These are phyloP conservation scores for Podilymbus podiceps DNA, from an alignment of 2,113 vertebrate species.

Conservation along the genomic window DNA sequence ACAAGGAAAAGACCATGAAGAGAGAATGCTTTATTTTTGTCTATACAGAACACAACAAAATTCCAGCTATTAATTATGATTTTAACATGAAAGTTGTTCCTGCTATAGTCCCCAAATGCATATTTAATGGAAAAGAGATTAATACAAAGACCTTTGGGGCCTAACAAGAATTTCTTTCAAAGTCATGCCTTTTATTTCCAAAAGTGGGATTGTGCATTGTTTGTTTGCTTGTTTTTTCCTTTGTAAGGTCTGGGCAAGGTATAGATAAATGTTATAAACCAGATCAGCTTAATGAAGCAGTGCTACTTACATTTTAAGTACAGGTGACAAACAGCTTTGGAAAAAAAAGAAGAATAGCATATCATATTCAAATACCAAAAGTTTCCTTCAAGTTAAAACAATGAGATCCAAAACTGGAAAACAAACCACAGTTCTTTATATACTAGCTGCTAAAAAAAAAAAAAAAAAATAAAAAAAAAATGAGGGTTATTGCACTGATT, in stretches of 20 bases:
- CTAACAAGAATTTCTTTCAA: neutral
- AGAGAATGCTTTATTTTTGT: neutral
- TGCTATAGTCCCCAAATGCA: neutral
- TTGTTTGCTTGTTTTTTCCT: neutral
- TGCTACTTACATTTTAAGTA: neutral
- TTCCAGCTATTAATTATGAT: neutral
- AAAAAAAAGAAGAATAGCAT: neutral
- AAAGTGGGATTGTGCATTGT: accelerated
- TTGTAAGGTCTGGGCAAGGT: neutral
- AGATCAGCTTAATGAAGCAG: neutral
- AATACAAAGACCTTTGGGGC: neutral
- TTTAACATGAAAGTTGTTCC: neutral
- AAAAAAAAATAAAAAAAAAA: neutral
- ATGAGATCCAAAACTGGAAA: neutral
- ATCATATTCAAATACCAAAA: neutral
- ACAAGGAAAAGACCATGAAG: neutral
- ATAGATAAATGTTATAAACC: neutral
- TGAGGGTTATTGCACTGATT: too few relatives aligned
- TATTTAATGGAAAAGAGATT: neutral
- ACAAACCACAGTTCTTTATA: neutral
- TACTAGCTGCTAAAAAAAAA: neutral
- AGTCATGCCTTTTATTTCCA: neutral
- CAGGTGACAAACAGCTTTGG: neutral
- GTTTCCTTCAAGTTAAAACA: neutral
- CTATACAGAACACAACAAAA: neutral